Base-by-base conservation (phyloP, 2,113 vertebrate genomes). In the Chaetops frenatus region DNA sequence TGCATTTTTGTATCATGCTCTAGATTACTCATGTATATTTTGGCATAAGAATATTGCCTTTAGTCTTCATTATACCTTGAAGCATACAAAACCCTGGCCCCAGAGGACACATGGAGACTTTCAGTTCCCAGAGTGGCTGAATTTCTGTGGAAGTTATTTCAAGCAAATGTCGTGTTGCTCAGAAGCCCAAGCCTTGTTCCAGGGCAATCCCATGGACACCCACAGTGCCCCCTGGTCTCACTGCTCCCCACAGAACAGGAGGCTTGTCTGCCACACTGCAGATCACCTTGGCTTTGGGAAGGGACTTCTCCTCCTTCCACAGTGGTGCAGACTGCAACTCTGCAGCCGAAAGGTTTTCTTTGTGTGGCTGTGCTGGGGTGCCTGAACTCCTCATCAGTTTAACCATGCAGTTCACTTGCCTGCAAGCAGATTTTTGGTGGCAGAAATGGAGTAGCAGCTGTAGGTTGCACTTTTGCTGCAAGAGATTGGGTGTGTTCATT, bases 1-100 rank as follows among this genome's bases (percentile, higher is more conserved):
- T 96, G 92, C 94, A 95, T 96, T 95, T 96, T 93, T 94, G 91
- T 95, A 96, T 88, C 92, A 91, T 94, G 93, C 94, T 97, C 94
- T 66, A 97, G 93, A 96, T 96, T 96, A 88, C 91, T 95, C 90
- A 11, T 80, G 85, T 86, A 93, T 95, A 95, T 93, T 94, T 93
- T 94, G 90, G 90, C 90, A 91, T 88, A 88, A 93, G 54, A 91
- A 88, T 77, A 91, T 47, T 78, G 92, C 82, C 85, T 93, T 95
- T 94, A 95, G 91, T 95, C 91, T 95, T 92, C 31, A 4, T 90
- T 95, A 82, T 87, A 91, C 91, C 91, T 97, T 58, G 51, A 90
- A 96, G 91, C 92, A 73, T 10, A 82, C 84, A 69, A 95, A 90
- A 47, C 53, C 81, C 15, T 9, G 7, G 50, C 74, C 85, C 62